Base-by-base conservation (phyloP, 2,113 vertebrate species). In the Clarias magur region DNA sequence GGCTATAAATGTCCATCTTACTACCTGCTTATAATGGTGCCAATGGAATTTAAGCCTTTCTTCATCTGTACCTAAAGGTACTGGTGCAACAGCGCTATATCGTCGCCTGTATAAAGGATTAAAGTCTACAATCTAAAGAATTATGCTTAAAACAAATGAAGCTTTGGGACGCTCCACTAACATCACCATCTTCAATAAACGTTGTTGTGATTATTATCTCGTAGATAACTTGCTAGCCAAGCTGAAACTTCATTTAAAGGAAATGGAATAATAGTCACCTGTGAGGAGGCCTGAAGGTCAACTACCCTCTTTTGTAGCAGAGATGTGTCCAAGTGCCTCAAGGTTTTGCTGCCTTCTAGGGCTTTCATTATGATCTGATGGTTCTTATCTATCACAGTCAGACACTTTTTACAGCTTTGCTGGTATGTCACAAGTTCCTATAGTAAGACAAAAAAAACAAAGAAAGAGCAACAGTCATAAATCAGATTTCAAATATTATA, bases 351-450 rank as follows among this genome's bases (percentile, higher is more conserved):
- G 0, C 92, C 90, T 85, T 92, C 89, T 91, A 98, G 89, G 21
- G 94, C 91, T 86, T 96, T 97, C 82, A 97, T 94, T 89, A 99
- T 95, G 88, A 84, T 93, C 91, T 99, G 97, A 84, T 97, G 96
- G 83, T 96, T 97, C 92, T 95, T 96, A 91, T 99, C 97, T 78
- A 98, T 96, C 3, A 95, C 91, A 0, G 95, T 92, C 92, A 98
- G 91, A 88, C 96, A 96, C 91, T 97, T 98, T 93, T 97, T 99
- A 92, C 98, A 99, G 92, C 95, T 97, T 65, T 99, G 97, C 72
- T 98, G 98, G 88, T 95, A 97, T 87, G 96, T 95, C 72, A 95
- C 94, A 88, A 99, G 92, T 91, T 99, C 98, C 98, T 99, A 92
- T 38, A 88, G 67, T 53, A 60, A 76, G 81, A 48, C 25, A 48